These are phyloP conservation scores for Montifringilla adamsi DNA, from an alignment of 2,113 vertebrate genomes.

Conservation along the genomic window DNA sequence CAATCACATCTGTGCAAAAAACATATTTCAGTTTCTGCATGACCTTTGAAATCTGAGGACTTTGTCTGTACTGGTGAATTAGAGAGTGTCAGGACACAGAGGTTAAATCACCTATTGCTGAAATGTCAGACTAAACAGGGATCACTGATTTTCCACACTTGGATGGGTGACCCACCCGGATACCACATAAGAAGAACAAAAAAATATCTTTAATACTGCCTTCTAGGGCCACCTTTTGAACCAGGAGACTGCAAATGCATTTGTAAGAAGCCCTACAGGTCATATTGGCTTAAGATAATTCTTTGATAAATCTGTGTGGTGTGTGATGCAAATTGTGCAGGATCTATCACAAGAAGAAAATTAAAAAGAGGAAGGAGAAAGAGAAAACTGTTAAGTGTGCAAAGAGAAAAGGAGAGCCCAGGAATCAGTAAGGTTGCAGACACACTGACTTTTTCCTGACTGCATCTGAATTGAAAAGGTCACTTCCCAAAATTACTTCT, in stretches of 20 bases:
- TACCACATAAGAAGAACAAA: background rate
- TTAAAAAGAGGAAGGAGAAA: background rate
- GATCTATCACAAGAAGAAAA: background rate
- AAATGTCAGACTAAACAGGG: background rate
- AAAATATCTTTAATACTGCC: background rate
- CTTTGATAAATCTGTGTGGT: background rate
- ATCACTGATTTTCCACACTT: background rate
- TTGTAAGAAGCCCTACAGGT: background rate
- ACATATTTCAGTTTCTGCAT: background rate
- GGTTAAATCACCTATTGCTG: background rate
- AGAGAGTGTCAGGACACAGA: background rate
- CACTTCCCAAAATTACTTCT: background rate
- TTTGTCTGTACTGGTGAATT: background rate
- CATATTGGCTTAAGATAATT: background rate
- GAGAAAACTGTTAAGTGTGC: background rate
- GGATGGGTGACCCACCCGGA: background rate
- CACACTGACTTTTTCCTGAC: background rate
- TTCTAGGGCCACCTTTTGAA: background rate
- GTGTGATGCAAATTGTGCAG: background rate
- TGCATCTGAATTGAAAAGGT: background rate
- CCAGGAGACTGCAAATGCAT: background rate
- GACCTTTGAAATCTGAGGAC: background rate
- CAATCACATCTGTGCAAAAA: background rate
- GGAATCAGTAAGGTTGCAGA: background rate
- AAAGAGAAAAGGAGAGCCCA: background rate